These are phyloP conservation scores for Patella pellucida DNA, from an alignment of 2,888 invertebrate genomes.

Conservation along the genomic window DNA sequence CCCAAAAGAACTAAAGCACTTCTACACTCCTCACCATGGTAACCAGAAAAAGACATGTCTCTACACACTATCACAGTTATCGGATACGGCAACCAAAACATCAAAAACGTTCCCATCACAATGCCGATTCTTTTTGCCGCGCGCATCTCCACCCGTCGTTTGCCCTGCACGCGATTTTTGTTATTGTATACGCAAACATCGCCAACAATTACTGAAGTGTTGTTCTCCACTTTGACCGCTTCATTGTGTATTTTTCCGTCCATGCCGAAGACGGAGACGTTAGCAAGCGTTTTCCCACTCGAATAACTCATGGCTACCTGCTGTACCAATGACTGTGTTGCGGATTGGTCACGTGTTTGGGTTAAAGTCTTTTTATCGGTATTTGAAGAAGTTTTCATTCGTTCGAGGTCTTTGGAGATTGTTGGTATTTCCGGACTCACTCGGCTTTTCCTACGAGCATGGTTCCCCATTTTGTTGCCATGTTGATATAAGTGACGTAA, in stretches of 20 bases:
- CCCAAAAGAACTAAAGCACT: background rate
- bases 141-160: slow-evolving; percentile 52
- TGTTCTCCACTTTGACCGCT: slow-evolving; percentile 2
- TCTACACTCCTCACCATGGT: background rate
- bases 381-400: background rate
- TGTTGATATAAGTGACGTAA: slow-evolving; percentile 25
- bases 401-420: background rate
- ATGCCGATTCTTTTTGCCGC: slow-evolving; percentile 55
- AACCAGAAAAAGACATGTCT: background rate
- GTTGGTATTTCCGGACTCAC: background rate
- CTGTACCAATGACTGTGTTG: background rate
- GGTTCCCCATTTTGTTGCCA: slow-evolving; percentile 18
- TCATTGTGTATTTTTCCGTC: slow-evolving; percentile 48
- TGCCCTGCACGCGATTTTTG: slow-evolving; percentile 50
- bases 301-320: background rate
- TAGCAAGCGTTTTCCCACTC: background rate
- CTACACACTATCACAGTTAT: background rate
- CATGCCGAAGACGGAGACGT: slow-evolving; percentile 47
- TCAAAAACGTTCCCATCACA: background rate
- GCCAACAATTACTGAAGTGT: slow-evolving; percentile 40
- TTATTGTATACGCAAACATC: slow-evolving; percentile 58
- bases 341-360: background rate
- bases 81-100: background rate
- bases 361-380: background rate
- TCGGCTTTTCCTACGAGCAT: background rate